Conservation (phyloP, 2,797 vertebrate species). For the Hoplostethus mediterraneus region DNA sequence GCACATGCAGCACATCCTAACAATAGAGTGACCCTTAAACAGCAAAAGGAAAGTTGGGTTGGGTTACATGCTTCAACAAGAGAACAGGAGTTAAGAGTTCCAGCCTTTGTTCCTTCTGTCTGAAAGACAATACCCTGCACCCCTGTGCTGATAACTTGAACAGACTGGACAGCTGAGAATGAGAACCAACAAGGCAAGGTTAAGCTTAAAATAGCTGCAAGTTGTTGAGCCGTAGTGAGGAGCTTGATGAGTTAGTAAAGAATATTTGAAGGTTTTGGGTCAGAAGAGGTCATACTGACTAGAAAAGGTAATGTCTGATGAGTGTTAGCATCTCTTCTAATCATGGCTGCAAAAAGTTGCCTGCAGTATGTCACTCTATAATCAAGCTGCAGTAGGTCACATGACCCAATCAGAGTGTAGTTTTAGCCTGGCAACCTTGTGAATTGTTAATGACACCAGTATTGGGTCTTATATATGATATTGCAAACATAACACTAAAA, state of each 20-base stretch:
- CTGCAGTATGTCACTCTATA: background rate
- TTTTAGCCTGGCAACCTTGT: background rate
- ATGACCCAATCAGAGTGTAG: background rate
- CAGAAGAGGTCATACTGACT: background rate
- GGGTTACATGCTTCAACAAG: constrained; percentile 23
- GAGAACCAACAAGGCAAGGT: constrained; percentile 5
- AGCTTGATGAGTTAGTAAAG: background rate
- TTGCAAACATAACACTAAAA: background rate
- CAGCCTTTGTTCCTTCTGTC: constrained; percentile 6
- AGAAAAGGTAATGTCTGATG: background rate
- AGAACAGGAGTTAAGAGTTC: background rate
- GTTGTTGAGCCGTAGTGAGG: constrained; percentile 5
- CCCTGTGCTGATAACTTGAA: background rate
- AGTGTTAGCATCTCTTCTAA: background rate
- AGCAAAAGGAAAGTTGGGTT: constrained; percentile 13
- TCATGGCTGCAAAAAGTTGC: background rate
- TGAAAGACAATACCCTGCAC: constrained; percentile 4
- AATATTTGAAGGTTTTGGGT: background rate
- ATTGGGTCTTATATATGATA: background rate
- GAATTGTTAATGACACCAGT: background rate
- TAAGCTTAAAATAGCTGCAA: constrained; percentile 11
- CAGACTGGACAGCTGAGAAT: constrained; percentile 22
- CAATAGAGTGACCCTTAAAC: constrained; percentile 7
- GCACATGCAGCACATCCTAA: background rate
- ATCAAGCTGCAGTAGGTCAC: background rate